Percentiles rank a stretch among this genome's conserved stretches.
These are phyloP conservation scores for Pristionchus fissidentatus DNA, from an alignment of 2,888 invertebrate species.

Conservation along the genomic window DNA sequence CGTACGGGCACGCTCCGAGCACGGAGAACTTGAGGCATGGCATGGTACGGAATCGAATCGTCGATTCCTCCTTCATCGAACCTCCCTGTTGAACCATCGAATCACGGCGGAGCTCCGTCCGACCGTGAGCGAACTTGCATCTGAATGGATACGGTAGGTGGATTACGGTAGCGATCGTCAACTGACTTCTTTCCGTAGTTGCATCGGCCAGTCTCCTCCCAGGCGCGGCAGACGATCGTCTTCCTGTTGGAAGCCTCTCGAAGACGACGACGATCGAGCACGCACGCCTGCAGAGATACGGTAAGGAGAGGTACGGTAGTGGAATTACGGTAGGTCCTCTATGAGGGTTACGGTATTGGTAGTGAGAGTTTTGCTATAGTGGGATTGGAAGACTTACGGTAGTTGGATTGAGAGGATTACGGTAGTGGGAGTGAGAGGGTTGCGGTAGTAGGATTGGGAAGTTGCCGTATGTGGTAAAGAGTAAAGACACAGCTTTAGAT, in stretches of 20 bases:
- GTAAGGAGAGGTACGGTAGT: neutral
- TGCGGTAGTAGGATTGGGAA: no score
- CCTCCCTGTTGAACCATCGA: neutral
- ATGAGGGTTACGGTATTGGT: no score
- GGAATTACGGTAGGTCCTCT: neutral
- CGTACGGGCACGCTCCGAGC: slow-evolving; percentile 40
- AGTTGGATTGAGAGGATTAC: no score
- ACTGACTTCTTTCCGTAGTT: slow-evolving; percentile 44
- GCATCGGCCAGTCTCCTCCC: slow-evolving; percentile 45
- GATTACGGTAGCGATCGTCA: neutral
- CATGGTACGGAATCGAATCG: slow-evolving; percentile 39
- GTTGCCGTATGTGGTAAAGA: no score
- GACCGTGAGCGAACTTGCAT: slow-evolving; percentile 41
- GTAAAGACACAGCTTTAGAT: no score
- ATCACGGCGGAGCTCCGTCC: neutral
- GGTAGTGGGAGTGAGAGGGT: no score
- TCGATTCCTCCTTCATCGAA: neutral
- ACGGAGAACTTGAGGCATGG: slow-evolving; percentile 32
- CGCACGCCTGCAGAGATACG: slow-evolving; percentile 25
- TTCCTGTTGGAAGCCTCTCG: slow-evolving; percentile 21
- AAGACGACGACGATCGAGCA: slow-evolving; percentile 35
- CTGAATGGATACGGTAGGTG: neutral
- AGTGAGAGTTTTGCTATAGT: no score
- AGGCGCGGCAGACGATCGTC: slow-evolving; percentile 34
- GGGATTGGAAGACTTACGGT: neutral